phyloP scores from a whole-genome alignment of 2,113 vertebrate genomes.

The Mungos mungo region DNA sequence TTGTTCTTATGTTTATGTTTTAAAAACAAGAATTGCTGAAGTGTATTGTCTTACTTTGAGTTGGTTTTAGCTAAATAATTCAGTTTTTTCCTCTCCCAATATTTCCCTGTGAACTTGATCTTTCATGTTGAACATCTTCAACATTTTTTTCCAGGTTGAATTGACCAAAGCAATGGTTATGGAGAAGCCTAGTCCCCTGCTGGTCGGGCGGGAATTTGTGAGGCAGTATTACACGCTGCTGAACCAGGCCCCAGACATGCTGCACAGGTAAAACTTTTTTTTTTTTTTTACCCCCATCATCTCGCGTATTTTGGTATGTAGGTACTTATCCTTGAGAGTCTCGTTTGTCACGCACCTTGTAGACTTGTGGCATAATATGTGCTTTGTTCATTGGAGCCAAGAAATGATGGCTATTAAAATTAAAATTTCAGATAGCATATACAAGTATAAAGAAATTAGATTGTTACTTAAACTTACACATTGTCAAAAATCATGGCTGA shows the following conservation, averaged over 20 bases:
- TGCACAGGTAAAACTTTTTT: constrained; percentile 90
- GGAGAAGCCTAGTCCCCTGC: constrained; percentile 99
- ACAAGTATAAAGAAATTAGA: not conserved
- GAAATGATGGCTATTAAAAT: not conserved
- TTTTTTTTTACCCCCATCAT: not conserved
- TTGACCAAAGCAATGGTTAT: constrained; percentile 99
- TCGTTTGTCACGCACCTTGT: not conserved
- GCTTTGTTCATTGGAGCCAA: not conserved
- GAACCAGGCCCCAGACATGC: constrained; percentile 97
- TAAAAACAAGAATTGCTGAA: constrained; percentile 13
- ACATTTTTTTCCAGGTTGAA: constrained; percentile 85
- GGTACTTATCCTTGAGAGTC: not conserved
- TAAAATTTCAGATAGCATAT: not conserved
- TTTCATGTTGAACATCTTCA: not conserved
- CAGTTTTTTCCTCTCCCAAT: not conserved
- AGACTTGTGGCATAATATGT: not conserved
- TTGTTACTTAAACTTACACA: not conserved
- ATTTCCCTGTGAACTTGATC: not conserved
- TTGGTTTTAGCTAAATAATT: not conserved
- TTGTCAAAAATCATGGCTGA: not conserved
- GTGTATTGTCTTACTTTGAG: not conserved
- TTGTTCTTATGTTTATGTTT: not conserved
- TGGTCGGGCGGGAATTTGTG: constrained; percentile 99
- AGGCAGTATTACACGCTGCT: constrained; percentile 99
- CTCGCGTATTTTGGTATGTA: not conserved